A percentile compares a stretch with the other conserved stretches of the same genome.
phyloP scores from a whole-genome alignment of 2,797 vertebrate species.

The Acanthiza pusilla region DNA sequence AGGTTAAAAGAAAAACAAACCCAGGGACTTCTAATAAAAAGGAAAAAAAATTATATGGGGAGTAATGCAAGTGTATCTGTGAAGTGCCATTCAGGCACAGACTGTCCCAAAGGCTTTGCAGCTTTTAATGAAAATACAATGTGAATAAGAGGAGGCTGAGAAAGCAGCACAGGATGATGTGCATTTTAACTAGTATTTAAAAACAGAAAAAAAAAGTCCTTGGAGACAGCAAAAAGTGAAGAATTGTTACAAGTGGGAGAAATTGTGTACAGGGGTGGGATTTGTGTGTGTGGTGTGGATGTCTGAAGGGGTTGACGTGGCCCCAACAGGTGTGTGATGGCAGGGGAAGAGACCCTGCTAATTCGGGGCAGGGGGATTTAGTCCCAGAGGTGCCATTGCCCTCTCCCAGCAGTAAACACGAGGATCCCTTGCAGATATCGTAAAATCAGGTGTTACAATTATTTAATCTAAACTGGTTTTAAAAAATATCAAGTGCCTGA shows the following conservation, averaged over 20 bases:
- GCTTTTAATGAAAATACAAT: neutral
- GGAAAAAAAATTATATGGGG: neutral
- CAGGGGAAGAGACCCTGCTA: neutral
- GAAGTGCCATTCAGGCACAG: neutral
- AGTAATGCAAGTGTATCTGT: neutral
- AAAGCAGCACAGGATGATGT: neutral
- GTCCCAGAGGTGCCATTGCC: neutral
- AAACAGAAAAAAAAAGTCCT: fast-evolving
- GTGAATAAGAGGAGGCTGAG: neutral
- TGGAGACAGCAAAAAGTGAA: neutral
- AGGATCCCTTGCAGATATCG: neutral
- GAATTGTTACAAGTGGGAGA: neutral
- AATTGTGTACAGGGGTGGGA: neutral
- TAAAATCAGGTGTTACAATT: neutral
- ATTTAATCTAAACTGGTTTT: neutral
- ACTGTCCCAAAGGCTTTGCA: neutral
- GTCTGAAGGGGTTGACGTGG: neutral
- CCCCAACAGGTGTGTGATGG: neutral
- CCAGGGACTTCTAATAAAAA: neutral
- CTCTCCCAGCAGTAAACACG: neutral
- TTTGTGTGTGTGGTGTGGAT: neutral
- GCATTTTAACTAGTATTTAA: neutral
- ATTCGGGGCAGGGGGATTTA: neutral
- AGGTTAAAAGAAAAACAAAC: neutral
- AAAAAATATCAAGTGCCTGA: neutral